Percentiles rank a stretch among this genome's conserved stretches.
Conservation (phyloP, 2,113 vertebrate genomes). For the Tychaedon coryphoeus region DNA sequence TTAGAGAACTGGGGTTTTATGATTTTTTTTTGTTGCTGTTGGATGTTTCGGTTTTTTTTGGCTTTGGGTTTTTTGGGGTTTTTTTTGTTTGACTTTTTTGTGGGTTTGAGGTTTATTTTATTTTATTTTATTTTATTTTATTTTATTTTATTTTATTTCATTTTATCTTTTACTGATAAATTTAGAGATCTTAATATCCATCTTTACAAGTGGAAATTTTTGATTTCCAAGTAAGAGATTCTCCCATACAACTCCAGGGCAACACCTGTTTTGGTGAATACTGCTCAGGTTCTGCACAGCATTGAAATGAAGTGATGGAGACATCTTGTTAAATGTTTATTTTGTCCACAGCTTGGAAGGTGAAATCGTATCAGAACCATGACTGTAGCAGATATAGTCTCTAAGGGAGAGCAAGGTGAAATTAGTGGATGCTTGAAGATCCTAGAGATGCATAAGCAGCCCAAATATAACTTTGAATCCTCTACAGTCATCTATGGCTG, state of each 20-base stretch:
- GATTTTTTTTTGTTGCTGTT: background rate
- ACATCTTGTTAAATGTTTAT: background rate
- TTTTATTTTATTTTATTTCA: too few relatives aligned
- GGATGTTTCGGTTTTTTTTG: background rate
- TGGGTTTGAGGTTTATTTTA: background rate
- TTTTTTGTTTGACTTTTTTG: background rate
- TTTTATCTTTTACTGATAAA: background rate
- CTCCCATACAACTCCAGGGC: background rate
- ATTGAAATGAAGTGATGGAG: background rate
- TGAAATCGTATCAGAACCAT: background rate
- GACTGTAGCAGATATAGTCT: background rate
- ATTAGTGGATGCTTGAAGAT: background rate
- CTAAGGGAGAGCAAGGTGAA: background rate
- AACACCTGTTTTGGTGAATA: background rate
- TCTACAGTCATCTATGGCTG: background rate
- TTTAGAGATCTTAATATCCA: background rate
- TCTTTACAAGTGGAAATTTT: background rate
- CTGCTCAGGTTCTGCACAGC: fast-evolving
- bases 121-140: background rate
- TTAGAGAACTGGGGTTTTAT: background rate
- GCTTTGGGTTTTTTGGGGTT: background rate
- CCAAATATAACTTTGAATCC: background rate
- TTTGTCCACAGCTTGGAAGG: background rate
- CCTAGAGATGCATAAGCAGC: fast-evolving
- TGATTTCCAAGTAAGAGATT: background rate